Conservation (phyloP, 2,113 vertebrate species). For the Ochotona curzoniae region DNA sequence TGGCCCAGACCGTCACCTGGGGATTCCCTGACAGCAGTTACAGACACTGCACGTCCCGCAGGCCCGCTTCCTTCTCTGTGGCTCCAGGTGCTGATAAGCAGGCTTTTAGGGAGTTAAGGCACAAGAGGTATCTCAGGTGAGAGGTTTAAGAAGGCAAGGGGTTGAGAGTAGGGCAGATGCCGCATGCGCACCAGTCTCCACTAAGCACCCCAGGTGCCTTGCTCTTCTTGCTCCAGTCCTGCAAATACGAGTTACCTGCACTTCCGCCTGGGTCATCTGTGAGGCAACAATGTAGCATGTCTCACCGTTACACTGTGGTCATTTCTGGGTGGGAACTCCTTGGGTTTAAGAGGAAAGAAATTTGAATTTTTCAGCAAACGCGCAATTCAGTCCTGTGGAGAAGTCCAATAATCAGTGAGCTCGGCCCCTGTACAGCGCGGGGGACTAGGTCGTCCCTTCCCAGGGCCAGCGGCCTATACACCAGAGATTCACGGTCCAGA, state of each 20-base stretch:
- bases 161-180: accelerated
- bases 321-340: not conserved
- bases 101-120: not conserved
- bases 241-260: not conserved
- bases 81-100: not conserved
- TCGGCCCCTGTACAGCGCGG: not conserved
- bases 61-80: not conserved
- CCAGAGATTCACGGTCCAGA: accelerated
- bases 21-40: not conserved
- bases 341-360: not conserved
- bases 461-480: no score
- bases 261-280: not conserved
- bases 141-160: accelerated
- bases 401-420: accelerated
- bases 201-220: not conserved
- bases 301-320: no score
- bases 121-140: accelerated
- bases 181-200: no score
- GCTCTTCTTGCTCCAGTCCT: not conserved
- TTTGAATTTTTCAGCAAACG: not conserved
- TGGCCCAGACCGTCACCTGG: no score
- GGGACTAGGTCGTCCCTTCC: accelerated
- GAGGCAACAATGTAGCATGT: not conserved
- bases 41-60: not conserved
- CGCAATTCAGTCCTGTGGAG: not conserved